Percentiles rank a stretch among this genome's conserved stretches.
Conservation (phyloP, 2,797 vertebrate genomes). For the Lagodon rhomboides region DNA sequence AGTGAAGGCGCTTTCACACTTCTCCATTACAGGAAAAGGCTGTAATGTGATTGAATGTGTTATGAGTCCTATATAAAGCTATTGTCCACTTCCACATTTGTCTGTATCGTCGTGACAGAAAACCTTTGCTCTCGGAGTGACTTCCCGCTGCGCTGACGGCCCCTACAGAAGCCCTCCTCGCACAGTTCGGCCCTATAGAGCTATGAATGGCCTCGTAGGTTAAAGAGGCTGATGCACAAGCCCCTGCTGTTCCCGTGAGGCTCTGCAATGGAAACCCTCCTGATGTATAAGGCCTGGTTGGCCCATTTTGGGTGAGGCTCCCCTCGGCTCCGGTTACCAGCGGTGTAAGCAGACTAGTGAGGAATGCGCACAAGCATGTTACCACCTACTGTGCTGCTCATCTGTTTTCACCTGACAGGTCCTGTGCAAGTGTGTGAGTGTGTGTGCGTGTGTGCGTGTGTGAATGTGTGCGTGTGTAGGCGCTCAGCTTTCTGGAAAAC, state of each 20-base stretch:
- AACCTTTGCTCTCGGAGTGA: slow-evolving; percentile 7
- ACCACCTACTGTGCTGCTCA: slow-evolving; percentile 80
- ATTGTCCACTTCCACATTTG: slow-evolving; percentile 15
- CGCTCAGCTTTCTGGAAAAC: slow-evolving; percentile 61
- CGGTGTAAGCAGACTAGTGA: slow-evolving; percentile 73
- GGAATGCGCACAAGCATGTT: slow-evolving; percentile 79
- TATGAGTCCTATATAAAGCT: slow-evolving; percentile 28
- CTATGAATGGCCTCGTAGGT: slow-evolving; percentile 13
- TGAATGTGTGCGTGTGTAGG: not conserved
- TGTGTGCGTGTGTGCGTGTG: slow-evolving; percentile 25
- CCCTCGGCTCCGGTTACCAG: slow-evolving; percentile 75
- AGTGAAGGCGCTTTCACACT: slow-evolving; percentile 17
- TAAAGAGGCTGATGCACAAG: slow-evolving; percentile 34
- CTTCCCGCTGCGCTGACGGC: slow-evolving; percentile 18
- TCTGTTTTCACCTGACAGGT: slow-evolving; percentile 80
- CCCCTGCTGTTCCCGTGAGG: slow-evolving; percentile 30
- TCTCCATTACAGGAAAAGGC: slow-evolving; percentile 13
- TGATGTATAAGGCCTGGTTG: slow-evolving; percentile 54
- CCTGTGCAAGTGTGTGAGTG: slow-evolving; percentile 34
- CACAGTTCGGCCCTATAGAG: not conserved
- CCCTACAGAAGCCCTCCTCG: slow-evolving; percentile 20
- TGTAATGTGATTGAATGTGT: not conserved
- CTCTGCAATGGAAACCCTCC: slow-evolving; percentile 46
- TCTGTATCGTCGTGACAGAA: slow-evolving; percentile 29
- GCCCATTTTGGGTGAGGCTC: slow-evolving; percentile 67